Conservation (phyloP, 2,113 vertebrate genomes). For the Pardalotus punctatus region DNA sequence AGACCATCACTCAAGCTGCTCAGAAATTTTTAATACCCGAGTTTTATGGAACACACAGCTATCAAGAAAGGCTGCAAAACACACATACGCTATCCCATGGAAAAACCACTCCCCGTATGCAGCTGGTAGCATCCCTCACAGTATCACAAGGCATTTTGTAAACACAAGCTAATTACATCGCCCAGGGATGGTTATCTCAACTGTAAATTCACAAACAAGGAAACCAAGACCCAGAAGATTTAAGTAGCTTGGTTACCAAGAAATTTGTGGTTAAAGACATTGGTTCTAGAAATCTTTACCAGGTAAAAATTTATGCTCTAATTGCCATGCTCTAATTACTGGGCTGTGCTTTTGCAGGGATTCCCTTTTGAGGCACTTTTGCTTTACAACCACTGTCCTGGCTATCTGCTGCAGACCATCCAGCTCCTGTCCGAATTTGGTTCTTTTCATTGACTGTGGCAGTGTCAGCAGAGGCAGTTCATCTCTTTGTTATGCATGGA, state of each 20-base stretch:
- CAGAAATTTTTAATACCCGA: neutral
- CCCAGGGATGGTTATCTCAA: neutral
- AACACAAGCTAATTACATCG: neutral
- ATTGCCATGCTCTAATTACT: neutral
- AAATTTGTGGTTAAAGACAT: neutral
- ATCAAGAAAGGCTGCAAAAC: neutral
- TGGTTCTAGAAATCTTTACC: neutral
- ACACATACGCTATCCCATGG: rapidly evolving
- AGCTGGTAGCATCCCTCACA: neutral
- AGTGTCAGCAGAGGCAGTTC: neutral
- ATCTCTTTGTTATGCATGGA: neutral
- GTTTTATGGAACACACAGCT: neutral
- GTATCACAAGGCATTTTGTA: neutral
- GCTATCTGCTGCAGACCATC: neutral
- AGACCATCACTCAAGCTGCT: neutral
- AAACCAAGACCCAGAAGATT: neutral
- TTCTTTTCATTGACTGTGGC: neutral
- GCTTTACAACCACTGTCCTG: neutral
- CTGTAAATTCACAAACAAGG: neutral
- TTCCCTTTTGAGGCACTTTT: neutral
- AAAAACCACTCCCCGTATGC: neutral
- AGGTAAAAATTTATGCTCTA: neutral
- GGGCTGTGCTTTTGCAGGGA: neutral
- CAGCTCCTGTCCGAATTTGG: neutral
- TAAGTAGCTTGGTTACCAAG: neutral